Base-by-base conservation (phyloP, 2,113 vertebrate species). In the Bubalus kerabau region DNA sequence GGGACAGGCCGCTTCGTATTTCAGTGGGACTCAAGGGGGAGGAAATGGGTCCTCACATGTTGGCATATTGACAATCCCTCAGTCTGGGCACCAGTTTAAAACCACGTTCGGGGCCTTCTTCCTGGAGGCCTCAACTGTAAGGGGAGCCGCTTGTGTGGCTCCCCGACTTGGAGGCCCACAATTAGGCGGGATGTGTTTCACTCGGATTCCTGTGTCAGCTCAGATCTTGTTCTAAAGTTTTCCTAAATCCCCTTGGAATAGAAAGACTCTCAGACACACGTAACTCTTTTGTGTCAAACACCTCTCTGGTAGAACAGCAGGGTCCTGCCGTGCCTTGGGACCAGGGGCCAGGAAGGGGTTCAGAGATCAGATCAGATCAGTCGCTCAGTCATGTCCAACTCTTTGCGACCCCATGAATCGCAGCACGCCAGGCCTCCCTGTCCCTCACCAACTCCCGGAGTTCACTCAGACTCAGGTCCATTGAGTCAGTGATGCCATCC, bases 221-320 rank as follows among this genome's bases (percentile, higher is more conserved):
- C 54, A 54, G 17, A 24, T 46, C 87, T 84, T 84, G 48, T 84
- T 87, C 24, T 59, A 59, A 91, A 74, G 81, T 48, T 95, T 93
- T 57, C 62, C 52, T 84, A 91, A 88, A 40, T 83, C 64, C 52
- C 76, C 11, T 80, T n/a, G 8, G 23, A 56, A 3, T 26, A 59
- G 48, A 87, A 95, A 23, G 76, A 21, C 43, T 87, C n/a, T n/a
- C 54, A 32, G 40, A 83, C 54, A 62, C 50, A 52, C 5, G 21
- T 13, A 50, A 24, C 12, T 59, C 32, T 56, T 50, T 50, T 24
- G 26, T 50, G 36, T 83, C 74, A 93, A 57, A 40, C 21, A 4
- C 32, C 4, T 90, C 60, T 74, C n/a, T 26, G 17, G 7, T 83
- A 40, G 56, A 52, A 19, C 1, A 28, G 88, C 46, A 17, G 43